Conservation (phyloP, 2,113 vertebrate genomes). For the Irena cyanogastra region DNA sequence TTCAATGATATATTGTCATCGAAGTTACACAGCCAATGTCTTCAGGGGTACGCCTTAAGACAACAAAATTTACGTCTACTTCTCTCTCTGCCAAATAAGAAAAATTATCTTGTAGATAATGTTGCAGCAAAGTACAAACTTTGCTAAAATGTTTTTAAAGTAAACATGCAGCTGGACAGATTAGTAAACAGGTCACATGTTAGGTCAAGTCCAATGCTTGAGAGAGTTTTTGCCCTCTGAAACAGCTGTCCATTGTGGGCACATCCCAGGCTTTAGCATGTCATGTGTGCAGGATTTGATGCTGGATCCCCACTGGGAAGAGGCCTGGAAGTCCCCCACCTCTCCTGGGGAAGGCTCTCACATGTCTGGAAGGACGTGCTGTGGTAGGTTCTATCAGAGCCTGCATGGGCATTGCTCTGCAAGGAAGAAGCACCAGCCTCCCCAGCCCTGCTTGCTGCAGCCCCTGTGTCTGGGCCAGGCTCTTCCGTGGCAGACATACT, state of each 20-base stretch:
- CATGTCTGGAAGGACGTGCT: accelerated
- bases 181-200: background rate
- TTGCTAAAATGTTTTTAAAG: background rate
- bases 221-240: background rate
- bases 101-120: background rate
- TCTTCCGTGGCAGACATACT: background rate
- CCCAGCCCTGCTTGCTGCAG: background rate
- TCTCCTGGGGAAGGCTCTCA: background rate
- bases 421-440: background rate
- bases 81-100: accelerated
- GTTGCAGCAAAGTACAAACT: background rate
- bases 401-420: accelerated
- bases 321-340: background rate
- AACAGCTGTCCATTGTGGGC: background rate
- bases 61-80: background rate
- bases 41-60: background rate
- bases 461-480: background rate
- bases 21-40: background rate
- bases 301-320: background rate
- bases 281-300: background rate
- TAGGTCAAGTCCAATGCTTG: background rate
- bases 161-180: background rate
- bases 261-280: background rate
- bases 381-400: background rate
- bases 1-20: background rate